Evolutionary conservation across 2,797 vertebrate species (phyloP).

Genomic region (Cichlasoma orientale): DNA sequence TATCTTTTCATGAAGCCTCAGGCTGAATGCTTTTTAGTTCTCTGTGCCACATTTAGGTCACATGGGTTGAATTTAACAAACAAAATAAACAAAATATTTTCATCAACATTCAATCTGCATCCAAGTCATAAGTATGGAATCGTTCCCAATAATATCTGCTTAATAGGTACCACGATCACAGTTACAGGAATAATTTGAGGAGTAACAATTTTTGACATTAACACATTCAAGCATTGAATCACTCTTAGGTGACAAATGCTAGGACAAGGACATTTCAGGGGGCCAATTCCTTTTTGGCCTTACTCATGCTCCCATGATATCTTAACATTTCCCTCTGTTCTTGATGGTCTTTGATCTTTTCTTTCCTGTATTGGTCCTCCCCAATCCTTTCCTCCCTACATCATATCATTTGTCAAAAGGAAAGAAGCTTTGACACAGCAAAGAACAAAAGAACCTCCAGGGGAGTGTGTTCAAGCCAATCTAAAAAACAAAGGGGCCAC

Average conservation of each 20-base stretch:
- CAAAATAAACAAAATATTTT: background rate
- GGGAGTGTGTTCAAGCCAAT: background rate
- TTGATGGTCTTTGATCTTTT: background rate
- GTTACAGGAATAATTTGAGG: background rate
- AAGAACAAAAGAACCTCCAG: background rate
- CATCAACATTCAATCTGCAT: background rate
- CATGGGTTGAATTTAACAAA: background rate
- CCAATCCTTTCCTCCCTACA: background rate
- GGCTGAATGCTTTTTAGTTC: too few species aligned
- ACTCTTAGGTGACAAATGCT: background rate
- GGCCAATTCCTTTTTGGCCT: background rate
- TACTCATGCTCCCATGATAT: background rate
- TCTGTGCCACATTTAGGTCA: background rate
- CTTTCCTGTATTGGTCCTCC: background rate
- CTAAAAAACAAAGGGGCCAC: background rate
- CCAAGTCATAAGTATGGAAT: background rate
- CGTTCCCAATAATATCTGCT: background rate
- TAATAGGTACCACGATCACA: background rate
- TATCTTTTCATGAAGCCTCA: too few species aligned
- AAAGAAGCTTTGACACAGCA: background rate
- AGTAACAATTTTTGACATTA: background rate
- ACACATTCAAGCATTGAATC: background rate
- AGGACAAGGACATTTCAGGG: background rate
- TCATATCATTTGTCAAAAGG: background rate
- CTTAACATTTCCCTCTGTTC: background rate